Evolutionary conservation across 2,888 invertebrate genomes (phyloP).

Genomic region (Melanchra persicariae): DNA sequence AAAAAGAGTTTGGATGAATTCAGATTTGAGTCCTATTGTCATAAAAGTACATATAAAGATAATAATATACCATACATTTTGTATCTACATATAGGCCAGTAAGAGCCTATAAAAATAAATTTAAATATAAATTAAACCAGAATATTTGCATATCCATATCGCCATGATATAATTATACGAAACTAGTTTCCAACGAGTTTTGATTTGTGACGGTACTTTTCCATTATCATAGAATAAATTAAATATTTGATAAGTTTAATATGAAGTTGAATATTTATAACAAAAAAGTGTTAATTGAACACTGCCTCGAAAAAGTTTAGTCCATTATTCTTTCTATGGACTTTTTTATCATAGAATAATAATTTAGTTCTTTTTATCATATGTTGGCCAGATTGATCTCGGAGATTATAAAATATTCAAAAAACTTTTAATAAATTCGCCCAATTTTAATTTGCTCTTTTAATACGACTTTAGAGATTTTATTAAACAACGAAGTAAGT

Average conservation of each 20-base stretch:
- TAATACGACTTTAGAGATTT: neutral
- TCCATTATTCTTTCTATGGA: too few species aligned
- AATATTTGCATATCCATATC: slow-evolving; percentile 36
- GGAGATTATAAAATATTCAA: too few species aligned
- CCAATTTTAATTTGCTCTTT: too few species aligned
- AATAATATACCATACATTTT: too few species aligned
- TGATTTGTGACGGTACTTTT: too few species aligned
- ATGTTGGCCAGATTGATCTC: slow-evolving; percentile 8
- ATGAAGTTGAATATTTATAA: neutral
- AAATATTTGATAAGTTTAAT: too few species aligned
- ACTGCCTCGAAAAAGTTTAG: slow-evolving; percentile 20
- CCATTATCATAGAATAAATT: too few species aligned
- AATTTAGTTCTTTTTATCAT: neutral
- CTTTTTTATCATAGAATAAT: too few species aligned
- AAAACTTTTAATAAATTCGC: too few species aligned
- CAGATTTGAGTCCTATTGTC: neutral
- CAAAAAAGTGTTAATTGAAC: neutral
- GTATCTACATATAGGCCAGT: neutral
- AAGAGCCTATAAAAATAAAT: neutral
- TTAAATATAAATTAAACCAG: slow-evolving; percentile 12
- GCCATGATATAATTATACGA: too few species aligned
- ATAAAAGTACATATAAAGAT: slow-evolving; percentile 3
- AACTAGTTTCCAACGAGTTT: too few species aligned
- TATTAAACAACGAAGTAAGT: neutral
- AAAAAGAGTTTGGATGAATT: neutral